These are phyloP conservation scores for Drosophila takahashii DNA, from an alignment of 1,140 invertebrate species.

Conservation along the genomic window DNA sequence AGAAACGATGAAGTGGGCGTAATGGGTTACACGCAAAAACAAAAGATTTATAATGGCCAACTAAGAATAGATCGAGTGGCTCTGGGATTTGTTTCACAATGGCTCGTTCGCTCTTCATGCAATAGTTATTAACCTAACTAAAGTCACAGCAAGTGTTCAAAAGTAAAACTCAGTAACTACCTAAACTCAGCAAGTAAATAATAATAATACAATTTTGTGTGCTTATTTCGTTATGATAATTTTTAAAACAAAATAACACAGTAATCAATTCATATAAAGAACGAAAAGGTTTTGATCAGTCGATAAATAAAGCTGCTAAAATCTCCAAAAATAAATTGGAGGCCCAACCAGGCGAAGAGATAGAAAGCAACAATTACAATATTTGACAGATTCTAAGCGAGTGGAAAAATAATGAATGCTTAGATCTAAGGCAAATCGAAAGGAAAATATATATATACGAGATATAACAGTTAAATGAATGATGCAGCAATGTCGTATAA, in stretches of 20 bases:
- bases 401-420: slow-evolving; percentile 49
- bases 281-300: slow-evolving; percentile 29
- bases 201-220: slow-evolving; percentile 31
- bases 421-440: slow-evolving; percentile 70
- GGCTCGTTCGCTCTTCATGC: slow-evolving; percentile 34
- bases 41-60: slow-evolving; percentile 1
- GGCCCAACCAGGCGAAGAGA: slow-evolving; percentile 19
- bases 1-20: slow-evolving; percentile 12
- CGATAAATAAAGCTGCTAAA: slow-evolving; percentile 12
- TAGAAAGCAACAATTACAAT: slow-evolving; percentile 34
- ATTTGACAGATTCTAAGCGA: slow-evolving; percentile 47
- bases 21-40: slow-evolving; percentile 4
- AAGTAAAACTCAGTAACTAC: slow-evolving; percentile 59
- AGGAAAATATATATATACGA: slow-evolving; percentile 49
- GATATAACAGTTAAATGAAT: slow-evolving; percentile 42
- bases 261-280: slow-evolving; percentile 15
- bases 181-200: slow-evolving; percentile 45
- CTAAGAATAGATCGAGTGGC: slow-evolving; percentile 3
- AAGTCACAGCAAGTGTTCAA: slow-evolving; percentile 79
- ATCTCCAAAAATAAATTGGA: slow-evolving; percentile 22
- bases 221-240: slow-evolving; percentile 46
- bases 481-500: slow-evolving; percentile 62
- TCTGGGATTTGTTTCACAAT: slow-evolving; percentile 30
- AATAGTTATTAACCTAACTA: slow-evolving; percentile 64
- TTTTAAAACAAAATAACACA: slow-evolving; percentile 30